Evolutionary conservation across 2,797 vertebrate genomes (phyloP), one percentile per base, ranked within the genome.

Genomic region (Peromyscus nudipes): DNA sequence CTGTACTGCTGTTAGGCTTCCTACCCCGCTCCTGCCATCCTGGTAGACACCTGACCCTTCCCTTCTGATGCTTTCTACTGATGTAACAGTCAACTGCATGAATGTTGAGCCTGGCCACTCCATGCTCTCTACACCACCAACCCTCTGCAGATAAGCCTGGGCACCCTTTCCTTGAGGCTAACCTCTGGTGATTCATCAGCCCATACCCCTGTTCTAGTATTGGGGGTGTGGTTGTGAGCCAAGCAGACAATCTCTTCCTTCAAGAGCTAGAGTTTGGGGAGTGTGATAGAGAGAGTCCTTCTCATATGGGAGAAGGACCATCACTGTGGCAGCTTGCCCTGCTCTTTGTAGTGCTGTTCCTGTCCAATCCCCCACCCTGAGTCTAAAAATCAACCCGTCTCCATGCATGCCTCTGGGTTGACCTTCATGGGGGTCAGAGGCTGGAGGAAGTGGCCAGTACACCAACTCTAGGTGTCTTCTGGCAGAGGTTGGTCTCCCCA

Each of bases 131-230:
- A 31, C 19, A 62, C 40, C 21, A 1, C 17, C 2, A 73, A 1
- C 13, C 25, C 17, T 17, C 49, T 1, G 0, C 2, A 17, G 49
- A 3, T n/a, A 2, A 31, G 43, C 13, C 6, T 29, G 12, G 0
- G 6, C 4, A 1, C 73, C 25, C 29, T 64, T 62, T 14, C 60
- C 25, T 31, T 4, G 0, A 69, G 25, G 3, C 10, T 10, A 12
- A 27, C n/a, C 55, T 73, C 65, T 37, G 8, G 13, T 25, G 7
- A 43, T 31, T 29, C 37, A 40, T 21, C 69, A 23, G 52, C 29
- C 25, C 52, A 73, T 0, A 4, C 4, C n/a, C 27, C 57, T 27
- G 29, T 49, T 27, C 21, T n/a, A 37, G 27, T 52, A 75, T 5
- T 40, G 69, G 14, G 46, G 34, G 52, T 11, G 1, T 0, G 0